Evolutionary conservation across 2,888 invertebrate genomes (phyloP).

Genomic region (Prionchulus punctatus): DNA sequence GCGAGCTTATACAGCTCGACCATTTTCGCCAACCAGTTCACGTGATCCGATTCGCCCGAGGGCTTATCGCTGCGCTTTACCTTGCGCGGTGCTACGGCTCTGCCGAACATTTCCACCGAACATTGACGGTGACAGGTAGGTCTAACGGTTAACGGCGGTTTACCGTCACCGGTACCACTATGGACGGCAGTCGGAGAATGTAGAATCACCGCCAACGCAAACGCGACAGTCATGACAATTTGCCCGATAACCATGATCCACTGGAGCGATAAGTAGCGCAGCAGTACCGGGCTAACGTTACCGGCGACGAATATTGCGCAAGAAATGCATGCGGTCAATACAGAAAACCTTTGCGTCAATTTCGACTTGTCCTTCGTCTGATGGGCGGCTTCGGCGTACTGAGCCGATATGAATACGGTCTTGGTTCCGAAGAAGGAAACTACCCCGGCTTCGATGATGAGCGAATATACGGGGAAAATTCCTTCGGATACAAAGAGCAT

Average conservation of each 20-base stretch:
- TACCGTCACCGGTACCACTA: no score
- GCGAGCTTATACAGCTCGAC: neutral
- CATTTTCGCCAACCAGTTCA: neutral
- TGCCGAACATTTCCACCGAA: no score
- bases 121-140: no score
- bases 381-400: neutral
- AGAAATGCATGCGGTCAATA: conserved; percentile 1
- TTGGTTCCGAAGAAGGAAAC: neutral
- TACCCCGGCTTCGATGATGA: neutral
- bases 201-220: no score
- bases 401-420: neutral
- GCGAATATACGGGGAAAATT: neutral
- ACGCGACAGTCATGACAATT: neutral
- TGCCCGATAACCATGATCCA: neutral
- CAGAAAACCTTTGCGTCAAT: neutral
- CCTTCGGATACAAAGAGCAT: neutral
- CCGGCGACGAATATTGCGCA: neutral
- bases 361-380: neutral
- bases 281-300: neutral
- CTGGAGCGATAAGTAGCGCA: no score
- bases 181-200: no score
- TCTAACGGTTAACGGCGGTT: no score
- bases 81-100: no score
- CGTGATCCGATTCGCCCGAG: no score
- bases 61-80: no score